Conservation (phyloP, 2,797 vertebrate genomes). For the Novumbra hubbsi region DNA sequence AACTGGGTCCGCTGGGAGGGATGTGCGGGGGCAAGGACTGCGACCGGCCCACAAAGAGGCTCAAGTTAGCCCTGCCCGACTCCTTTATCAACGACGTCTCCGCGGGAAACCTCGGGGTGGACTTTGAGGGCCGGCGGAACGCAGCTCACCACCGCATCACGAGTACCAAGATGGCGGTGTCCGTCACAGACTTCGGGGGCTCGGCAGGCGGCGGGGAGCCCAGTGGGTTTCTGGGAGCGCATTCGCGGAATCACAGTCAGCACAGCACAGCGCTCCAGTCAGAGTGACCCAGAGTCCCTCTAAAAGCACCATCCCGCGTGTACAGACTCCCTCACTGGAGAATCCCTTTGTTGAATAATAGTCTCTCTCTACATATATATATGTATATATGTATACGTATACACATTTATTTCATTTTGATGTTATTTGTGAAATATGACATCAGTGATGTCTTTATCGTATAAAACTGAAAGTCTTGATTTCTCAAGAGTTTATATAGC, state of each 20-base stretch:
- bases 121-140: slow-evolving; percentile 89
- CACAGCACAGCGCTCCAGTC: slow-evolving; percentile 92
- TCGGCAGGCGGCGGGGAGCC: slow-evolving; percentile 83
- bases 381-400: slow-evolving; percentile 47
- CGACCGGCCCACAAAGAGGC: slow-evolving; percentile 90
- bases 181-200: slow-evolving; percentile 94
- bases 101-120: slow-evolving; percentile 89
- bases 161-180: slow-evolving; percentile 96
- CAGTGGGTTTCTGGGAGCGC: slow-evolving; percentile 87
- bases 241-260: slow-evolving; percentile 89
- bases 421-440: slow-evolving; percentile 90
- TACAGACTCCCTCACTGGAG: slow-evolving; percentile 83
- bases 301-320: slow-evolving; percentile 75
- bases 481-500: slow-evolving; percentile 98
- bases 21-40: slow-evolving; percentile 87
- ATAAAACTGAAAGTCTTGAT: slow-evolving; percentile 99
- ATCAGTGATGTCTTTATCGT: slow-evolving; percentile 99
- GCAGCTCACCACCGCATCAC: slow-evolving; percentile 82
- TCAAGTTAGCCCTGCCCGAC: slow-evolving; percentile 93
- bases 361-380: too few relatives aligned
- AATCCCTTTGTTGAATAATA: slow-evolving; percentile 73
- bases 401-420: slow-evolving; percentile 62
- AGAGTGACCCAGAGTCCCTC: slow-evolving; percentile 83
- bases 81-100: slow-evolving; percentile 92
- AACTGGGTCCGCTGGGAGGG: slow-evolving; percentile 80